Percentiles rank a stretch among this genome's conserved stretches.
Evolutionary conservation across 2,888 invertebrate genomes (phyloP).

Genomic region (Lepidocyrtinus sp.): DNA sequence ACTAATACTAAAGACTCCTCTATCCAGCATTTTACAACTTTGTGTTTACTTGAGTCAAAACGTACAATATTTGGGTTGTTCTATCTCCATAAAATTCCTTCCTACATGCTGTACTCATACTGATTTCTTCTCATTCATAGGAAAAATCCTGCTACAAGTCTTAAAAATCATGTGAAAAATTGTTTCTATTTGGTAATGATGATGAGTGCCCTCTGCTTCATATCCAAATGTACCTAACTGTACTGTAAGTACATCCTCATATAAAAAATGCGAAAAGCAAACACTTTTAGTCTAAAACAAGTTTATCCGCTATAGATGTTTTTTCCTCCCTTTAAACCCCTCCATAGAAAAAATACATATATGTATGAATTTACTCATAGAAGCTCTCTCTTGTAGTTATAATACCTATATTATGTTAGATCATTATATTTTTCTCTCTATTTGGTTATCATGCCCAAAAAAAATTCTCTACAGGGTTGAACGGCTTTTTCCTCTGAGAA

Average conservation of each 20-base stretch:
- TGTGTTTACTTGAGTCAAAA: too few species aligned
- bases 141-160: not conserved
- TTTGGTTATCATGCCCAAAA: conserved; percentile 29
- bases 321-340: not conserved
- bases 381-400: not conserved
- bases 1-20: too few species aligned
- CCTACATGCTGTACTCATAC: too few species aligned
- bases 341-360: not conserved
- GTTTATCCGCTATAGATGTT: conserved; percentile 10
- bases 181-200: not conserved
- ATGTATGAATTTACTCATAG: too few species aligned
- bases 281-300: conserved; percentile 6
- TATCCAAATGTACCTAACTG: conserved; percentile 4
- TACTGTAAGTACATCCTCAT: not conserved
- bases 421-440: not conserved
- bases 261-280: conserved; percentile 6
- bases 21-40: too few species aligned
- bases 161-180: not conserved
- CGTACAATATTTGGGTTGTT: too few species aligned
- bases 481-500: conserved; percentile 36
- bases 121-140: conserved; percentile 6
- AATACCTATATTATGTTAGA: conserved; percentile 10
- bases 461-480: conserved; percentile 48
- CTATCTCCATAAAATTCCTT: too few species aligned
- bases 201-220: conserved; percentile 3